phyloP scores from a whole-genome alignment of 2,113 vertebrate genomes.

The Nansenia antarctica region DNA sequence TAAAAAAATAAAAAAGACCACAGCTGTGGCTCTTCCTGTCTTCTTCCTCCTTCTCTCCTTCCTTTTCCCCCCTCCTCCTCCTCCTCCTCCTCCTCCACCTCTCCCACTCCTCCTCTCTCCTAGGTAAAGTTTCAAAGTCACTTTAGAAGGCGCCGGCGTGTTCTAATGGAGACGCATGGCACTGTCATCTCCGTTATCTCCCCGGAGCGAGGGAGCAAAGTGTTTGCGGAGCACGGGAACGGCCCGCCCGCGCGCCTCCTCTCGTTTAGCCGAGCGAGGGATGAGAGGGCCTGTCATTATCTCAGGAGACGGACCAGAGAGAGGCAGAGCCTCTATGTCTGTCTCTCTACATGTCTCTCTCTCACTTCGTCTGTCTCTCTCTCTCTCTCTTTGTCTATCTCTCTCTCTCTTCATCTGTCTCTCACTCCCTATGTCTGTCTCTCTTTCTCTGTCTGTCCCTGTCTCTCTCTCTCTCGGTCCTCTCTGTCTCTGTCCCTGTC shows the following conservation, averaged over 20 bases:
- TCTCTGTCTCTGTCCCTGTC: too few relatives aligned
- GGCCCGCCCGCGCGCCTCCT: not conserved
- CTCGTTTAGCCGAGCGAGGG: not conserved
- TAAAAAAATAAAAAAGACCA: too few relatives aligned
- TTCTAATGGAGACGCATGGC: conserved; percentile 16
- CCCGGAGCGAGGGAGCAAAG: conserved; percentile 2
- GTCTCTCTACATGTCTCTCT: not conserved
- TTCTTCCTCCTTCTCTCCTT: too few relatives aligned
- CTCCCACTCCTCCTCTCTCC: not conserved
- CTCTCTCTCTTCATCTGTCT: not conserved
- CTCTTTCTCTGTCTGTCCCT: not conserved
- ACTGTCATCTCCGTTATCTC: conserved; percentile 10
- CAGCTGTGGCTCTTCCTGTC: not conserved
- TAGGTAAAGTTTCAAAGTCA: conserved; percentile 13
- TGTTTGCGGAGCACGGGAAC: not conserved
- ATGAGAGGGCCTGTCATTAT: not conserved
- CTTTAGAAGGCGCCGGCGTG: not conserved
- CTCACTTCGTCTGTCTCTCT: not conserved
- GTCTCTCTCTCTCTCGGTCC: not conserved
- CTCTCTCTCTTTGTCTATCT: not conserved
- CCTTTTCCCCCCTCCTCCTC: too few relatives aligned
- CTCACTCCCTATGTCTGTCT: not conserved
- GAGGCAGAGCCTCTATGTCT: not conserved
- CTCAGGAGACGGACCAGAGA: not conserved
- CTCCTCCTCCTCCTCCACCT: too few relatives aligned